These are phyloP conservation scores for Pyrochroa serraticornis DNA, from an alignment of 2,888 invertebrate species.

Conservation along the genomic window DNA sequence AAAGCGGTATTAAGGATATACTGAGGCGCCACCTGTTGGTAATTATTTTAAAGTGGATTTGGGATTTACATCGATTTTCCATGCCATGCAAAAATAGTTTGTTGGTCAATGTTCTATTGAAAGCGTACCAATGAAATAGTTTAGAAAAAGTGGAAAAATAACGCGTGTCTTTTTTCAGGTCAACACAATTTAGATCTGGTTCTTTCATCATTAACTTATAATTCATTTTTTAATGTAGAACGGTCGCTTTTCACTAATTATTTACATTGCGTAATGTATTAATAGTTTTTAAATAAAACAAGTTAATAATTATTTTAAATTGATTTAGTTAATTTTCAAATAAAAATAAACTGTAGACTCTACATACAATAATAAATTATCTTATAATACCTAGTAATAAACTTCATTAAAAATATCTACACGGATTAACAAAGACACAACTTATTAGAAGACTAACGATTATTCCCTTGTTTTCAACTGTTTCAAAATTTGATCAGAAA, in stretches of 20 bases:
- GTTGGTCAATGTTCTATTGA: too few relatives aligned
- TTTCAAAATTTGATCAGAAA: conserved; percentile 86
- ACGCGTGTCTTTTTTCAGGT: conserved; percentile 57
- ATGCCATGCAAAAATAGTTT: too few relatives aligned
- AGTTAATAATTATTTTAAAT: neutral
- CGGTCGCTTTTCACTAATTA: neutral
- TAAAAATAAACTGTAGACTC: neutral
- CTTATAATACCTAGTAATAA: too few relatives aligned
- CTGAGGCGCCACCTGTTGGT: too few relatives aligned
- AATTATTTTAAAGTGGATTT: too few relatives aligned
- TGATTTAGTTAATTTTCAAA: neutral
- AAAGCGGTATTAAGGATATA: too few relatives aligned
- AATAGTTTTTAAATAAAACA: too few relatives aligned
- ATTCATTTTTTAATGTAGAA: neutral
- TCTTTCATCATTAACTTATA: conserved; percentile 12
- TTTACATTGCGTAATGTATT: too few relatives aligned
- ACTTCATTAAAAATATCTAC: conserved; percentile 12
- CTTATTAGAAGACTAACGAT: conserved; percentile 23
- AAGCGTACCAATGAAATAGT: too few relatives aligned
- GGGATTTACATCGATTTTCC: too few relatives aligned
- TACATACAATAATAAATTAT: too few relatives aligned
- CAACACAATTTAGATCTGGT: conserved; percentile 60
- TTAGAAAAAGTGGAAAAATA: too few relatives aligned
- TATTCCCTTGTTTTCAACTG: conserved; percentile 59
- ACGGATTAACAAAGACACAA: conserved; percentile 17